Evolutionary conservation across 2,797 vertebrate genomes (phyloP).

Genomic region (Propithecus perrieri): DNA sequence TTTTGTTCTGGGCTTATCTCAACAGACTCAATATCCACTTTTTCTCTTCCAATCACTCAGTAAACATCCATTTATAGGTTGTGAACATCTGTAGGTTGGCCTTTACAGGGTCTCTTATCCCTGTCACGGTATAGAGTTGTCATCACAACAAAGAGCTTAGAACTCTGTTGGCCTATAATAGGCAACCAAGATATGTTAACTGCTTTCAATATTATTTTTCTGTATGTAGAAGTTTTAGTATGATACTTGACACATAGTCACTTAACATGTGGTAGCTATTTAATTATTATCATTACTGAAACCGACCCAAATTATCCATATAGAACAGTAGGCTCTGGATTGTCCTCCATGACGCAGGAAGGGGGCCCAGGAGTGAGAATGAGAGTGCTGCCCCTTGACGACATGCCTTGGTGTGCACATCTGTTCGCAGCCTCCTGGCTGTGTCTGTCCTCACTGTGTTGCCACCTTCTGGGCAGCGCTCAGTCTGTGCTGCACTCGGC

Average conservation of each 20-base stretch:
- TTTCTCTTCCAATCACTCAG: background rate
- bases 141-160: background rate
- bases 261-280: background rate
- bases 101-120: background rate
- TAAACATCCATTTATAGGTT: background rate
- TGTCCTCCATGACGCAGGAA: background rate
- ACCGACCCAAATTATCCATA: background rate
- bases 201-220: background rate
- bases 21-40: background rate
- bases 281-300: background rate
- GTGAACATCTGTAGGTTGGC: background rate
- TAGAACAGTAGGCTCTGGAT: background rate
- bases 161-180: background rate
- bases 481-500: background rate
- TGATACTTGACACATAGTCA: background rate
- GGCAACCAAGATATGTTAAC: background rate
- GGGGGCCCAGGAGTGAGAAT: background rate
- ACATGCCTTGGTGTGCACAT: fast-evolving
- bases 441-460: background rate
- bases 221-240: background rate
- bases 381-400: background rate
- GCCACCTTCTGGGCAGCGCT: background rate
- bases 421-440: background rate
- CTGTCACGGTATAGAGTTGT: background rate
- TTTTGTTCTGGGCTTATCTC: background rate